Evolutionary conservation across 2,113 vertebrate genomes (phyloP), one percentile per base, ranked within the genome.

Genomic region (Pagrus major): DNA sequence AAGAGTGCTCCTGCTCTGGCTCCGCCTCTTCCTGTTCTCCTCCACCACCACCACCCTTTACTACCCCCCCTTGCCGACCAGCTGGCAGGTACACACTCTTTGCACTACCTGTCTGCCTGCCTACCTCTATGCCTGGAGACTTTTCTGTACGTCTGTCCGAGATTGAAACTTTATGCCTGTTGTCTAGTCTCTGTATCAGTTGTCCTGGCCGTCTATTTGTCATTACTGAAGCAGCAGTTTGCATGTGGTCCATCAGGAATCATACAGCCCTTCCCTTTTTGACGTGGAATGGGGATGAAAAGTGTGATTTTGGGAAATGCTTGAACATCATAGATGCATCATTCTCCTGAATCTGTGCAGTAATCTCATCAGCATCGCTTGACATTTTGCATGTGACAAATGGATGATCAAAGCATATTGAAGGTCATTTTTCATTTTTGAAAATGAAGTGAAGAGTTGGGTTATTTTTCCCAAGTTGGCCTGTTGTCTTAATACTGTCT

Each of bases 1-100:
- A 99, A 99, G 97, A 99, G 98, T 96, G 98, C 98, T 96, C 98
- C 98, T 95, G 96, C 99, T 96, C 97, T 99, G 96, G 97, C 98
- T 95, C 98, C 98, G 92, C 96, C 98, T 97, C 97, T 96, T 92
- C 92, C 92, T 92, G 92, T 92, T 76, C 93, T 89, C 75, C 89
- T 84, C 59, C 91, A 92, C 87, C 91, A 92, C 81, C 92, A 93
- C 96, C 97, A 98, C 97, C 97, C 98, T 96, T 97, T 98, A 96
- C 97, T 99, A 96, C 97, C 97, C 97, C 97, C 97, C 95, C 97
- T 99, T 97, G 98, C 97, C 94, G 98, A 99, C 95, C 96, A 98
- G 95, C 96, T 99, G 96, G 97, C 98, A 99, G 98, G 98, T 99
- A 99, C 96, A 97, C 96, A 94, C 95, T 96, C 95, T 96, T 95